phyloP scores from a whole-genome alignment of 2,888 invertebrate genomes.

The Meteorus cinctellus region DNA sequence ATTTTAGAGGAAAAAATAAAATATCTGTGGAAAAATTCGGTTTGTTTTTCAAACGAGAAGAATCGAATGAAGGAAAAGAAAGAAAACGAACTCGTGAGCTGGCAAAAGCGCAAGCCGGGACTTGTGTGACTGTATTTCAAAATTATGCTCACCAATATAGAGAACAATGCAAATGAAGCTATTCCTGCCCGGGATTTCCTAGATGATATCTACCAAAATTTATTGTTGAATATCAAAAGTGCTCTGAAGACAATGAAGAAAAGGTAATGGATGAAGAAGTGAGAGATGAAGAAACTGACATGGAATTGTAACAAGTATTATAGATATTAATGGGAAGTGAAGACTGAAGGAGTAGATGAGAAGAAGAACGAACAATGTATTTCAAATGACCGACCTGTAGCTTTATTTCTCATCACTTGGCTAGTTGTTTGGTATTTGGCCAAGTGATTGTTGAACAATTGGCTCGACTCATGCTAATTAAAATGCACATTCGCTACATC shows the following conservation, averaged over 20 bases:
- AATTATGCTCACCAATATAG: background rate
- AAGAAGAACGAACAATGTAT: background rate
- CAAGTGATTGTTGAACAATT: conserved; percentile 15
- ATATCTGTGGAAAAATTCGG: background rate
- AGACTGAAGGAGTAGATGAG: background rate
- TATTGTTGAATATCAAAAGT: background rate
- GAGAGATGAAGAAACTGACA: background rate
- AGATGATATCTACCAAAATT: background rate
- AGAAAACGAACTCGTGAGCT: conserved; percentile 34
- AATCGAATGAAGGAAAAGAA: background rate
- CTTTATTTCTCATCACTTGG: background rate
- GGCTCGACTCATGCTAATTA: conserved; percentile 9
- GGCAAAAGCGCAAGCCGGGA: conserved; percentile 42
- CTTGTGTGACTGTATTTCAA: background rate
- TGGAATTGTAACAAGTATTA: background rate
- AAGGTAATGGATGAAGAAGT: background rate
- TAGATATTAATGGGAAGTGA: background rate
- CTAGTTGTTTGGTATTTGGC: background rate
- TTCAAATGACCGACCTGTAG: conserved; percentile 1
- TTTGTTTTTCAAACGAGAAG: no score
- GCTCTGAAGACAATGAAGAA: background rate
- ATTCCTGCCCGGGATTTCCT: conserved; percentile 4
- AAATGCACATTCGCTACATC: background rate
- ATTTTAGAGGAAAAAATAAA: background rate
- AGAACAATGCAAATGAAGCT: background rate